phyloP scores from a whole-genome alignment of 2,113 vertebrate genomes.

The Carassius auratus region DNA sequence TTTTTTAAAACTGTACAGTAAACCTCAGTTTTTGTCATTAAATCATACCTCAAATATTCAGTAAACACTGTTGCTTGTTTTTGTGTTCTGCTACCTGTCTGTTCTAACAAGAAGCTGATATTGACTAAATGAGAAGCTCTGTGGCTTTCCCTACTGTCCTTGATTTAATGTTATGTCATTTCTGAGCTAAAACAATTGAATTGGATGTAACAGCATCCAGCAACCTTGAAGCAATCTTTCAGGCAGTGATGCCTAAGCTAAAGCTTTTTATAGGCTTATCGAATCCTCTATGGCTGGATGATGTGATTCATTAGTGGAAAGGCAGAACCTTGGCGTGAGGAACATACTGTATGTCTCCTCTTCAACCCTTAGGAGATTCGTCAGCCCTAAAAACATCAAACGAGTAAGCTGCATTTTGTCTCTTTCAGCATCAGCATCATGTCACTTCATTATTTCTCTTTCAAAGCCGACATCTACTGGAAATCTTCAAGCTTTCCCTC shows the following conservation, averaged over 20 bases:
- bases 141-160: conserved; percentile 40
- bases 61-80: background rate
- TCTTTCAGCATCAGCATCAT: conserved; percentile 29
- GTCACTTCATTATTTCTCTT: conserved; percentile 22
- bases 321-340: conserved; percentile 15
- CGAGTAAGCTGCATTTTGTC: conserved; percentile 35
- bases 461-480: conserved; percentile 45
- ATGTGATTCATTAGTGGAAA: conserved; percentile 51
- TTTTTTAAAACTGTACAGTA: too few species aligned
- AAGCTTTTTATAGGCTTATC: conserved; percentile 46
- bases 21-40: too few species aligned
- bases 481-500: conserved; percentile 20
- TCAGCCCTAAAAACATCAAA: conserved; percentile 47
- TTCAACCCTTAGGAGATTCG: conserved; percentile 47
- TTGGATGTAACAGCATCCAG: conserved; percentile 43
- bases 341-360: conserved; percentile 36
- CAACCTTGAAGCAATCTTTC: conserved; percentile 51
- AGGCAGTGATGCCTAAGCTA: conserved; percentile 47
- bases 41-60: background rate
- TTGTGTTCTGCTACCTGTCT: conserved; percentile 3
- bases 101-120: background rate
- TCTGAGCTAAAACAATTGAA: conserved; percentile 49
- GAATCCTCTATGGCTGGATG: conserved; percentile 34
- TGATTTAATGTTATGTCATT: conserved; percentile 50
- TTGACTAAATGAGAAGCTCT: conserved; percentile 36